Base-by-base conservation (phyloP, 2,888 invertebrate species). In the Amaurobius ferox region DNA sequence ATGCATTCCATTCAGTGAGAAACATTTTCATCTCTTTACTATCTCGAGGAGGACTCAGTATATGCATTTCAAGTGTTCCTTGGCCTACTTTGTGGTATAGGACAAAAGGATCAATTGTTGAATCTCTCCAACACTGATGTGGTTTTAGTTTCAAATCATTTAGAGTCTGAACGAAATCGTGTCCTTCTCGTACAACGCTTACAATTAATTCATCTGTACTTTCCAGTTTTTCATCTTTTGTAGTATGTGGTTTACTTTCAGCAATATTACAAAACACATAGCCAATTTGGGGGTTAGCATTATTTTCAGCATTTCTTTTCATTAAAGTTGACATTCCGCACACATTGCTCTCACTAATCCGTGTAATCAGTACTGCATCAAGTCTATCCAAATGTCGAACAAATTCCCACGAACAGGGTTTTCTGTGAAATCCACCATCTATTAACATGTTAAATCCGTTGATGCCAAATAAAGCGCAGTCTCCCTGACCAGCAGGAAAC, bases 361-460 rank as follows among this genome's bases (percentile, higher is more conserved):
- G 94, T n/a, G 98, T 98, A 92, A 98, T 94, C 55, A 99, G 93
- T 30, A 98, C 96, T n/a, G 98, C 98, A 91, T 99, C 98, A 88
- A 98, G 93, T 29, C 97, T 94, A 92, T 98, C 98, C 88, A 98
- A 92, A 91, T 98, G 98, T 23, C 98, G 94, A 0, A 97, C 96
- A 91, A 98, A 98, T 91, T 98, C 97, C 98, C 98, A 98, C 93
- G 98, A 98, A 91, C 98, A 98, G 0, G 98, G 95, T 90, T 97
- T 97, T 88, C 97, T 94, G 89, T 96, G 96, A 92, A 96, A 97
- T 0, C 98, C 98, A 77, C 98, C 98, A 92, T 98, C 98, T 79
- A 98, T 95, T 26, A 97, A 94, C 95, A 97, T 96, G 91, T 97
- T 97, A 91, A 97, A 97, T 89, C 98, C 98, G 91, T 97, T 98